Percentiles rank a stretch among this genome's conserved stretches.
Conservation (phyloP, 2,797 vertebrate species). For the Phrynocephalus vlangalii region DNA sequence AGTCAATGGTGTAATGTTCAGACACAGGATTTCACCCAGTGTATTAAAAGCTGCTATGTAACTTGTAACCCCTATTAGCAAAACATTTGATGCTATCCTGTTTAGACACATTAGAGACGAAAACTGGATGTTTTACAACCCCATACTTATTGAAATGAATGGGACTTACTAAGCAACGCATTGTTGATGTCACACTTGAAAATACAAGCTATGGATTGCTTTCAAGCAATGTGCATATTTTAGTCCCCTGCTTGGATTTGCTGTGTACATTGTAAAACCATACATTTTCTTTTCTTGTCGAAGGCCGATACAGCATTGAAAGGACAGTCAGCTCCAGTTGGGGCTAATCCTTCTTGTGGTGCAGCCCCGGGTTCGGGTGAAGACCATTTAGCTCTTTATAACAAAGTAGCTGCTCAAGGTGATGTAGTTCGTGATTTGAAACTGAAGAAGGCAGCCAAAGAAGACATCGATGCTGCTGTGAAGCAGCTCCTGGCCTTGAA, state of each 20-base stretch:
- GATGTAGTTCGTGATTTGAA: constrained; percentile 90
- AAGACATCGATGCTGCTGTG: constrained; percentile 89
- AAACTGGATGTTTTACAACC: not conserved
- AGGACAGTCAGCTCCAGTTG: constrained; percentile 48
- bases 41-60: not conserved
- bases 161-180: not conserved
- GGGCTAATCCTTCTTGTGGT: constrained; percentile 31
- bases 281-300: constrained; percentile 9
- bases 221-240: not conserved
- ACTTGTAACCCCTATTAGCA: not conserved
- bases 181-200: not conserved
- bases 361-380: constrained; percentile 47
- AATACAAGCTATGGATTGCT: not conserved
- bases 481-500: constrained; percentile 87
- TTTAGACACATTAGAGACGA: not conserved
- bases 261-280: not conserved
- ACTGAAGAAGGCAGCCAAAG: constrained; percentile 88
- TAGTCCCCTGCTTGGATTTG: not conserved
- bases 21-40: not conserved
- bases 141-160: not conserved
- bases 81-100: not conserved
- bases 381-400: constrained; percentile 78
- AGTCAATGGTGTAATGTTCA: not conserved
- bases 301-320: constrained; percentile 65
- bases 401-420: constrained; percentile 85